Conservation (phyloP, 2,113 vertebrate genomes). For the Engraulis encrasicolus region DNA sequence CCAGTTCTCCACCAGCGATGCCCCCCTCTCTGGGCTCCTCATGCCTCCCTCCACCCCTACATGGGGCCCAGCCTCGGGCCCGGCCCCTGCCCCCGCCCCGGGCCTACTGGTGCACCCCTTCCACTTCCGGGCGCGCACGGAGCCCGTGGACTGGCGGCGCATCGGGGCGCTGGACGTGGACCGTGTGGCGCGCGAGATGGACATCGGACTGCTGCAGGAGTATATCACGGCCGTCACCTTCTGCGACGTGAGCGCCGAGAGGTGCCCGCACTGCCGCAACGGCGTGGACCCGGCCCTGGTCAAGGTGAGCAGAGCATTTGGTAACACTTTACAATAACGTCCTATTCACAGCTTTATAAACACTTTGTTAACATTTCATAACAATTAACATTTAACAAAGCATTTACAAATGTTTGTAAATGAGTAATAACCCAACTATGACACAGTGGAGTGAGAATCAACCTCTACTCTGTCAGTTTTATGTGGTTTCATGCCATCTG, state of each 20-base stretch:
- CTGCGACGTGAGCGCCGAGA: slow-evolving; percentile 71
- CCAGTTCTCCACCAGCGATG: slow-evolving; percentile 23
- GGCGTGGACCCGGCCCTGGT: slow-evolving; percentile 67
- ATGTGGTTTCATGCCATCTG: too few species aligned
- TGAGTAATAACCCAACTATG: too few species aligned
- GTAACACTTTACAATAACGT: too few species aligned
- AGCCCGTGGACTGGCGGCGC: slow-evolving; percentile 73
- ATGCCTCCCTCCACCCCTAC: too few species aligned
- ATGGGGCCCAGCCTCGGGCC: not conserved
- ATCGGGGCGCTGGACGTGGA: slow-evolving; percentile 75
- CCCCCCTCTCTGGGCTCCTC: not conserved
- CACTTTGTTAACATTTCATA: too few species aligned
- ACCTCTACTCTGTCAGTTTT: too few species aligned
- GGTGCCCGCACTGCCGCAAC: slow-evolving; percentile 71
- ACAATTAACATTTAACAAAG: too few species aligned
- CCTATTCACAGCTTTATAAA: too few species aligned
- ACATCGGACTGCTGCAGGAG: slow-evolving; percentile 74
- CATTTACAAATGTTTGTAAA: too few species aligned
- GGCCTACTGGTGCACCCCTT: slow-evolving; percentile 56
- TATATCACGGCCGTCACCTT: slow-evolving; percentile 70
- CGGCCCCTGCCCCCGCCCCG: slow-evolving; percentile 28
- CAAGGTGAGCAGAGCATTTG: too few species aligned
- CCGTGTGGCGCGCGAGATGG: slow-evolving; percentile 71
- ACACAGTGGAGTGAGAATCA: too few species aligned
- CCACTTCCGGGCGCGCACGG: slow-evolving; percentile 67